These are phyloP conservation scores for Incurvaria masculella DNA, from an alignment of 2,888 invertebrate species.

Conservation along the genomic window DNA sequence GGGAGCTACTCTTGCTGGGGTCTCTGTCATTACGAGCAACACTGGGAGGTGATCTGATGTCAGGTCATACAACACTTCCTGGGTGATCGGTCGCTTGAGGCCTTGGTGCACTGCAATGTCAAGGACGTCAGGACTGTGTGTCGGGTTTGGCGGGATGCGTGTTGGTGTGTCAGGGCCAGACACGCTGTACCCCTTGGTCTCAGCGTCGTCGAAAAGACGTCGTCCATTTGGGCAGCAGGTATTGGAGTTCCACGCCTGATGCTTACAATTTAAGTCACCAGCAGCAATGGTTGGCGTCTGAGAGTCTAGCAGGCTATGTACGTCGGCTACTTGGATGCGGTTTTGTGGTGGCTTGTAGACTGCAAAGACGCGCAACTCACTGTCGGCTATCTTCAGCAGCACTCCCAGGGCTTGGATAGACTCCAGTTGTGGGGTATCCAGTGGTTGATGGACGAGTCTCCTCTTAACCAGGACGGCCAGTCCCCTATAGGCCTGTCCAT, in stretches of 20 bases:
- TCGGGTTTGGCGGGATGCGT: no score
- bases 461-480: slow-evolving; percentile 2
- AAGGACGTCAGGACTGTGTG: no score
- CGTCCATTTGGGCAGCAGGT: background rate
- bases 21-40: background rate
- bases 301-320: no score
- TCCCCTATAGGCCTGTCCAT: background rate
- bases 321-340: background rate
- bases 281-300: background rate
- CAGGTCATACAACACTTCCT: background rate
- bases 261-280: background rate
- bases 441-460: background rate
- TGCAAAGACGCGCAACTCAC: background rate
- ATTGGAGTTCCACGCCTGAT: no score
- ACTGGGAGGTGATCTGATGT: background rate
- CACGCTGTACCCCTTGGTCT: background rate
- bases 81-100: no score
- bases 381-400: no score
- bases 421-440: background rate
- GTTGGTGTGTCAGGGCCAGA: background rate
- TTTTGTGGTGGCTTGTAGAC: no score
- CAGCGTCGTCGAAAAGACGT: background rate
- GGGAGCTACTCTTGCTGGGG: background rate
- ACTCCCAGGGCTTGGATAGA: background rate
- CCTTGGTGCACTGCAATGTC: no score